Evolutionary conservation across 2,888 invertebrate species (phyloP).

Genomic region (Physocephala rufipes): DNA sequence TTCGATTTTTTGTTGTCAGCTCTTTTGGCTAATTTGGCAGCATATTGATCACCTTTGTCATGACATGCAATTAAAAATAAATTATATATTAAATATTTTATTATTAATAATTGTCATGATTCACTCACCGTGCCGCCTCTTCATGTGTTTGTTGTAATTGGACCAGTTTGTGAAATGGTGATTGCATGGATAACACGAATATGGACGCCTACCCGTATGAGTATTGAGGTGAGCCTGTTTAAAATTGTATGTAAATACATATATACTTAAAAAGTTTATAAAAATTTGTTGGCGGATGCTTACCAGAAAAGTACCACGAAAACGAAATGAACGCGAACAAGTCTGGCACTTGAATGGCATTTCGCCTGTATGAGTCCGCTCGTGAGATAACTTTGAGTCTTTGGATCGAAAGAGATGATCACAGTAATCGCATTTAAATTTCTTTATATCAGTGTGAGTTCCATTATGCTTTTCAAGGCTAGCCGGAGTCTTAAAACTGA

Average conservation of each 20-base stretch:
- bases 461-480: constrained; percentile 66
- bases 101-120: too few relatives aligned
- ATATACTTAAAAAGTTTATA: not conserved
- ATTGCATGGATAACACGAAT: constrained; percentile 77
- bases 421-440: constrained; percentile 72
- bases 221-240: constrained; percentile 74
- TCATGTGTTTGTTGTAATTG: constrained; percentile 85
- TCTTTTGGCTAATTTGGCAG: not conserved
- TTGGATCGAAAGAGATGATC: constrained; percentile 73
- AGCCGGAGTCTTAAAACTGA: constrained; percentile 53
- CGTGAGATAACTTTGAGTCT: constrained; percentile 78
- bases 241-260: not conserved
- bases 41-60: not conserved
- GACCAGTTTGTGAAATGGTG: constrained; percentile 84
- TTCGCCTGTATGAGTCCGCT: constrained; percentile 79
- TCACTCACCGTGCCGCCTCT: constrained; percentile 72
- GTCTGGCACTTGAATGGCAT: constrained; percentile 81
- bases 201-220: constrained; percentile 78
- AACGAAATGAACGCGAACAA: constrained; percentile 79
- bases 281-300: constrained; percentile 46
- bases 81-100: too few relatives aligned
- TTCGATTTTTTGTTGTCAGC: not conserved
- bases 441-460: constrained; percentile 71
- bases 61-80: not conserved
- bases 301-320: constrained; percentile 78